Base-by-base conservation (phyloP, 2,797 vertebrate species). In the Xenentodon cancila region DNA sequence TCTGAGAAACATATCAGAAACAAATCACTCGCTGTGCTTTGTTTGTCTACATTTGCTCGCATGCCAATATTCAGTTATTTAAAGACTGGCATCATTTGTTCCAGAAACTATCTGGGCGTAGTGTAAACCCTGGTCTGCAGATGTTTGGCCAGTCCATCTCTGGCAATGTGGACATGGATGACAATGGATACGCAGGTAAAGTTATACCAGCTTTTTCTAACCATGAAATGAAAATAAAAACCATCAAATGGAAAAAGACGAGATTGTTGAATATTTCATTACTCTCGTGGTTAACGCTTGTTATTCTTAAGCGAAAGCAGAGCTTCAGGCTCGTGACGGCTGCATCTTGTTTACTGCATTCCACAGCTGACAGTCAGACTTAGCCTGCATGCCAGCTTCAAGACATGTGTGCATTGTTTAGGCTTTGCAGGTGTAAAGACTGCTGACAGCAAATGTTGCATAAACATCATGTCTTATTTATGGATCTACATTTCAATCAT, bases 61-160 rank as follows among this genome's bases (percentile, higher is more conserved):
- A 20, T 50, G 21, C 50, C 54, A 18, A 43, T 65, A 18, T 65
- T 53, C 53, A 30, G 64, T 61, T 77, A 48, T 73, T 62, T 77
- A 22, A 77, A 63, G 48, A 34, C 70, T 71, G 77, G 47, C 71
- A 64, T 87, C 25, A 43, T 89, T 62, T 74, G 64, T 84, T 91
- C 71, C 92, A 99, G 98, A 97, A 94, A 83, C 88, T 99, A 76
- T 94, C 93, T 59, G 97, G 97, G 50, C 92, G 77, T 83, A 94
- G 91, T 25, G 64, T 99, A 71, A 94, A 77, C 73, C 94, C 96
- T 5, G 85, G 82, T 19, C 89, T 99, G 49, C 93, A 92, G 87
- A 99, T 99, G 98, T 99, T 99, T 65, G 98, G 98, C 50, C 97
- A 99, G 92, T 97, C 97, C 5, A 95, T 99, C 89, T 99, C 98